Evolutionary conservation across 2,113 vertebrate genomes (phyloP), one percentile per base, ranked within the genome.

Genomic region (Halichoeres trimaculatus): DNA sequence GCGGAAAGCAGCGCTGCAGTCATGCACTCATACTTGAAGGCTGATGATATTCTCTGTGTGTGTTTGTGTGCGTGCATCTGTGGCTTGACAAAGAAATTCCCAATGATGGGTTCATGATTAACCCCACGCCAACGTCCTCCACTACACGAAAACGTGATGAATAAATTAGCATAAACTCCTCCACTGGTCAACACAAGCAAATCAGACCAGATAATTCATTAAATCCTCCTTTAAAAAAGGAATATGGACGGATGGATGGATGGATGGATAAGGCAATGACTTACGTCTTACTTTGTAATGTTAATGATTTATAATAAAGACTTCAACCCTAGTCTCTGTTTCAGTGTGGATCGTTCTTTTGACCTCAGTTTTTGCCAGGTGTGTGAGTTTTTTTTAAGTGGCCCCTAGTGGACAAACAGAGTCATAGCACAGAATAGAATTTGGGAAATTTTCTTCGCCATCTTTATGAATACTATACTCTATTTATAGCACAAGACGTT

Each of bases 271-370:
- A 56, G 72, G 69, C 16, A 41, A 60, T 13, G 59, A 75, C 34
- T 73, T 45, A 77, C 73, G 85, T 92, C 78, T 91, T 80, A 86
- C 78, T 85, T 89, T 89, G 47, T 87, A 77, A 88, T 89, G 86
- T 89, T 61, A 91, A 81, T 91, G 83, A 84, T 92, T 93, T 91
- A 79, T 93, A 92, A 91, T 92, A 92, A 93, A 93, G 71, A 89
- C 12, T 74, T 78, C 57, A 72, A 70, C 36, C 53, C 65, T 17
- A 43, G 16, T 23, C 10, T 41, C 24, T 53, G 24, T 7, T 35
- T 61, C 14, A 12, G 11, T n/a, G 4, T 34, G 22, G 1, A 8
- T 48, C 3, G 19, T 22, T 36, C 22, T 20, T 73, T 12, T 26
- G 8, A 41, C 4, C 1, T 14, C 40, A 41, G 10, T 40, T 54